These are phyloP conservation scores for Meteorus cinctellus DNA, from an alignment of 2,888 invertebrate genomes.

Conservation along the genomic window DNA sequence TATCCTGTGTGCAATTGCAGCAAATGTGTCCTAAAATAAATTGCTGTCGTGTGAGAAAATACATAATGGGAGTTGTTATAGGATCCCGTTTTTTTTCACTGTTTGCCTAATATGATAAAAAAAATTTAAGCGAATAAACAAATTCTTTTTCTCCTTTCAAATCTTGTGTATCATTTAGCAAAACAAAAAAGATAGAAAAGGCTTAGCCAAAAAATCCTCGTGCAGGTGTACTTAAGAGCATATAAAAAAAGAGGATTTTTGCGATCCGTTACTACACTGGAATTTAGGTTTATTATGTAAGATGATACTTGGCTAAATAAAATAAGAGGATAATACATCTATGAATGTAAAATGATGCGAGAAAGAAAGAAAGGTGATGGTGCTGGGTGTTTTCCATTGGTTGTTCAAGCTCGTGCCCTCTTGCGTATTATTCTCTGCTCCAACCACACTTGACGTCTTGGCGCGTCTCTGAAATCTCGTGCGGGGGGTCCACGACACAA, in stretches of 20 bases:
- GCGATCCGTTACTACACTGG: neutral
- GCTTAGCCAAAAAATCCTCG: too few relatives aligned
- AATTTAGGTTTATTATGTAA: constrained; percentile 26
- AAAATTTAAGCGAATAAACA: too few relatives aligned
- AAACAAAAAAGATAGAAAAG: too few relatives aligned
- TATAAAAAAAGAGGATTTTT: neutral
- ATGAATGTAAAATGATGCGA: constrained; percentile 25
- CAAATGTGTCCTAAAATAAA: too few relatives aligned
- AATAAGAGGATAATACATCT: constrained; percentile 19
- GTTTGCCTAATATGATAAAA: too few relatives aligned
- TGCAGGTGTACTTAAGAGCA: neutral
- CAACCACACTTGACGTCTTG: constrained; percentile 13
- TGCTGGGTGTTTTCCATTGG: too few relatives aligned
- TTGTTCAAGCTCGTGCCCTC: constrained; percentile 11
- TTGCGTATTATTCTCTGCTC: neutral
- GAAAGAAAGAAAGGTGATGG: constrained; percentile 29
- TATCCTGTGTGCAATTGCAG: too few relatives aligned
- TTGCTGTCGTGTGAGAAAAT: too few relatives aligned
- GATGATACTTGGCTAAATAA: constrained; percentile 17
- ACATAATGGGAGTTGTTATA: too few relatives aligned
- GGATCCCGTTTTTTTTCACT: too few relatives aligned
- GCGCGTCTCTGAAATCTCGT: constrained; percentile 26
- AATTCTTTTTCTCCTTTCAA: too few relatives aligned
- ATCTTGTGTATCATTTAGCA: too few relatives aligned
- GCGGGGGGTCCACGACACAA: constrained; percentile 54